Evolutionary conservation across 2,113 vertebrate species (phyloP), one percentile per base, ranked within the genome.

Genomic region (Antidorcas marsupialis): DNA sequence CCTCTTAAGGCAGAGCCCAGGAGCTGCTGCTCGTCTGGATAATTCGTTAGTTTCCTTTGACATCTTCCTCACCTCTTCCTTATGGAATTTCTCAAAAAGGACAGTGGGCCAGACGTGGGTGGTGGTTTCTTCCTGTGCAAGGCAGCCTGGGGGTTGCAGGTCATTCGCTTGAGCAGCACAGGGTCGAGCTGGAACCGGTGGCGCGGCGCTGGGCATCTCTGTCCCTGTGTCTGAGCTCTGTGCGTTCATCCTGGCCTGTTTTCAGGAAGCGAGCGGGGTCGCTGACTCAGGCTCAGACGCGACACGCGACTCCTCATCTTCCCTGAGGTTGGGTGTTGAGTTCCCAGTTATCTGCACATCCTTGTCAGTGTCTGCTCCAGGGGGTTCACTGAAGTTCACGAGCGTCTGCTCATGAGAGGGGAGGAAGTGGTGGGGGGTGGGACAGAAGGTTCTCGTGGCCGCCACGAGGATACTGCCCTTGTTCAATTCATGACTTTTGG

Each of bases 401-500:
- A 33, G 27, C 1, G 1, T 6, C 59, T 27, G 13, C 67, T 39
- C 0, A 0, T 39, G 67, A 71, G 36, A 74, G n/a, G n/a, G 23
- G 36, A 6, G 21, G n/a, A 74, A 25, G 67, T 36, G 67, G 71
- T 43, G 23, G 71, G 5, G 7, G 33, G 15, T 45, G n/a, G 71
- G 60, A 78, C 39, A 45, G 85, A 62, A 36, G 16, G 52, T 45
- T 50, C 25, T 16, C 60, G 53, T 23, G 78, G 64, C 59, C 11
- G 1, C 10, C 81, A 0, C 5, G 0, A 6, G 93, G 74, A 7
- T 33, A 0, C 1, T 0, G 5, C 27, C 74, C 27, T 82, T 17
- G 25, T 50, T 45, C 0, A 0, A 1, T 16, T 33, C 30, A 2
- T 43, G 39, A 25, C 60, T 13, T 28, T 9, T 21, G 43, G 45